Evolutionary conservation across 30 jellyfish, hydroid and myxozoan genomes (phyloP).

Genomic region (Phacellophora camtschatica): DNA sequence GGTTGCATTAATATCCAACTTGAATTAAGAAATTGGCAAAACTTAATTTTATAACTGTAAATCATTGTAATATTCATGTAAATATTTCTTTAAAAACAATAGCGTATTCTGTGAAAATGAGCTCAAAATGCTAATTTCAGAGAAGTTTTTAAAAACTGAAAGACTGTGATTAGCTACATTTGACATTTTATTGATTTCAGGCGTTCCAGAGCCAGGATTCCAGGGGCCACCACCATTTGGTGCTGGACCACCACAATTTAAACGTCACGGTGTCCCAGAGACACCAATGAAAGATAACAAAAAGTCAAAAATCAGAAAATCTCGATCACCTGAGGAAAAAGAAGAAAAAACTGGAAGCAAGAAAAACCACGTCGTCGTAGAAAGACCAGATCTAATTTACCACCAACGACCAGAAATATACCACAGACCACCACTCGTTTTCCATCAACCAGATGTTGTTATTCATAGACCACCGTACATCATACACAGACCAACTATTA

Average conservation of each 20-base stretch:
- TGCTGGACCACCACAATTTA: slow-evolving; percentile 47
- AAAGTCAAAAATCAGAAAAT: slow-evolving; percentile 17
- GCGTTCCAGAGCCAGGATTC: slow-evolving; percentile 41
- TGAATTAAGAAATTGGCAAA: too few species aligned
- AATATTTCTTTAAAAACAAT: too few species aligned
- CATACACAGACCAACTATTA: slow-evolving; percentile 75
- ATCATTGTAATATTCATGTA: too few species aligned
- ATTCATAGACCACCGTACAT: slow-evolving; percentile 79
- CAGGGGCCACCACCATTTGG: slow-evolving; percentile 33
- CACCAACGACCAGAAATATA: slow-evolving; percentile 81
- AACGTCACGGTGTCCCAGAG: slow-evolving; percentile 60
- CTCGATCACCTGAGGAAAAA: slow-evolving; percentile 12
- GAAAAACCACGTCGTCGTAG: slow-evolving; percentile 75
- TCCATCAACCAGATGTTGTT: slow-evolving; percentile 83
- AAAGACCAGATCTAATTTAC: slow-evolving; percentile 76
- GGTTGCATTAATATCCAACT: too few species aligned
- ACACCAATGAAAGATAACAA: slow-evolving; percentile 29
- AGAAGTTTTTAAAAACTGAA: too few species aligned
- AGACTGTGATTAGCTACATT: too few species aligned
- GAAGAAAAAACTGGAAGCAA: slow-evolving; percentile 48
- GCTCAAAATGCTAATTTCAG: too few species aligned
- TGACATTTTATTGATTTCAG: background rate
- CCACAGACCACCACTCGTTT: slow-evolving; percentile 83
- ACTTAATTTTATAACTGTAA: too few species aligned
- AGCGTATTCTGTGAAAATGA: too few species aligned